Evolutionary conservation across 2,888 invertebrate species (phyloP), one percentile per base, ranked within the genome.

Genomic region (Mythimna lalbum): DNA sequence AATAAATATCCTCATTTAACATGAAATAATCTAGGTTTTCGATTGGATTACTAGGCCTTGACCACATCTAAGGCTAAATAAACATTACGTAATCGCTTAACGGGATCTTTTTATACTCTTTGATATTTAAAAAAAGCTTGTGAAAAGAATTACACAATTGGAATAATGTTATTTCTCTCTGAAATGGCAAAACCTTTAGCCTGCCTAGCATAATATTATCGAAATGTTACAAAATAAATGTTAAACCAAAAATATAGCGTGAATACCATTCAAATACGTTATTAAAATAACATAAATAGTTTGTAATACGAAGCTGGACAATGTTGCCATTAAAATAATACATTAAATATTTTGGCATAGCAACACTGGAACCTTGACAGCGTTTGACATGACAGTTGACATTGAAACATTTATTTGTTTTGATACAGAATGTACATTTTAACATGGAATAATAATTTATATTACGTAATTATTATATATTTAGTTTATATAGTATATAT

Each of bases 361-460:
- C 56, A 78, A 43, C 43, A 52, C 9, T n/a, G n/a, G 1, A 43
- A 10, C 4, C 47, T 31, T 78, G 80, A 70, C 78, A 73, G 63
- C 33, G 73, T 27, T 33, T 72, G 80, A 65, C 78, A 73, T 72
- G 80, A 65, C 78, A 73, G 61, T 39, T 82, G 80, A 73, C 67
- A 63, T 70, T 33, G 1, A 60, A 74, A 43, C 33, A 14, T 65
- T 75, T 76, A 52, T 39, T 71, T 39, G n/a, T 73, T 78, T 60
- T 75, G 66, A 14, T 52, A 49, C 12, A 73, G 59, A 61, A 63
- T 76, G 62, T 80, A 76, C 21, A 63, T 80, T 55, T n/a, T 75
- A 7, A 23, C 59, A 52, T 75, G 76, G 62, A 75, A 76, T 59
- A 75, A 33, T 52, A 75, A 66, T 50, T 60, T 80, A 19, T 80